Percentiles rank a stretch among this genome's conserved stretches.
phyloP scores from a whole-genome alignment of 1,140 invertebrate genomes.

The Neodiprion fabricii region DNA sequence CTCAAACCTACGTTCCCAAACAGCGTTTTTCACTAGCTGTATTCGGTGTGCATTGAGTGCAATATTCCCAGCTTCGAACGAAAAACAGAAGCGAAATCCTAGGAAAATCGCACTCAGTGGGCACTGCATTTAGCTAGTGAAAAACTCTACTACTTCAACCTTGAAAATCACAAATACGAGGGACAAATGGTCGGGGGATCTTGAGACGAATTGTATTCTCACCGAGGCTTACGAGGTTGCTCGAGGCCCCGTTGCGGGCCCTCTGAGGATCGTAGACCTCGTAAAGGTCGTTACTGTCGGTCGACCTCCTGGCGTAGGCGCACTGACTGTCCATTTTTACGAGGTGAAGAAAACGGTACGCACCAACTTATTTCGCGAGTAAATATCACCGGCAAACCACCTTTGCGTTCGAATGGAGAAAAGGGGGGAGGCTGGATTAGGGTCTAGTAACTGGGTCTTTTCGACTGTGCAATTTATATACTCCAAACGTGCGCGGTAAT shows the following conservation, averaged over 20 bases:
- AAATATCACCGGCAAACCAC: no score
- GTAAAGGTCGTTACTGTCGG: neutral
- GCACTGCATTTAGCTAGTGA: no score
- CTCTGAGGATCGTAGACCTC: neutral
- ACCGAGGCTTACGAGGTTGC: neutral
- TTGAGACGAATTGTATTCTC: neutral
- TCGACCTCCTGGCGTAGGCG: neutral
- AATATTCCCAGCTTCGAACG: neutral
- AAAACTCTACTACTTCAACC: no score
- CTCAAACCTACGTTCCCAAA: no score
- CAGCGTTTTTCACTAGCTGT: no score
- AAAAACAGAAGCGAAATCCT: neutral
- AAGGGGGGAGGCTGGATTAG: neutral
- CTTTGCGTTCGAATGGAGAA: neutral
- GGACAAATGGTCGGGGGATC: no score
- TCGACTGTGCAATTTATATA: no score
- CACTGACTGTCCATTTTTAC: neutral
- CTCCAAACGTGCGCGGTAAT: no score
- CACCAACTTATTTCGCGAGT: no score
- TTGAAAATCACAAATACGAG: no score
- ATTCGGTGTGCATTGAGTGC: no score
- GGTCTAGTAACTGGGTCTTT: neutral
- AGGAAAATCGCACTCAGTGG: no score
- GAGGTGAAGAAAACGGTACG: neutral
- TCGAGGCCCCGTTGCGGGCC: neutral